Conservation (phyloP, 2,888 invertebrate genomes). For the Trachelus tabidus region DNA sequence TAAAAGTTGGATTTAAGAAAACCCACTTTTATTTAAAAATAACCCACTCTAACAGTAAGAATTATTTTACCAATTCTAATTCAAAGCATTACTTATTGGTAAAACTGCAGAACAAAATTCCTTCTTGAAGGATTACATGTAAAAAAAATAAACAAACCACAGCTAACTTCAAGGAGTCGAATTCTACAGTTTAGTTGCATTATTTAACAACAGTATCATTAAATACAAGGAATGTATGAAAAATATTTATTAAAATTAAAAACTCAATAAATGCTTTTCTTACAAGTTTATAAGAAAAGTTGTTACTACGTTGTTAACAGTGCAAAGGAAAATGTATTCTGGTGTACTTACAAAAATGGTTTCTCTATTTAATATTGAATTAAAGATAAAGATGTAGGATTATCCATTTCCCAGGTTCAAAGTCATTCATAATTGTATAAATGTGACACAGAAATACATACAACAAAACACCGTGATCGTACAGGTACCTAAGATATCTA, state of each 20-base stretch:
- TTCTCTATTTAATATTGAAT: neutral
- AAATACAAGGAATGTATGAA: neutral
- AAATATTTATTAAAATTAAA: neutral
- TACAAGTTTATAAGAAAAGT: neutral
- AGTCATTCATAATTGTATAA: neutral
- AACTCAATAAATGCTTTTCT: neutral
- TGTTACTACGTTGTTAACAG: neutral
- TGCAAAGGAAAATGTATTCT: neutral
- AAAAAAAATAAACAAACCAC: too few relatives aligned
- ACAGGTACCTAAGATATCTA: neutral
- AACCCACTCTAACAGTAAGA: neutral
- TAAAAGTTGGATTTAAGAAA: too few relatives aligned
- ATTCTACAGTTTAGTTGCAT: neutral
- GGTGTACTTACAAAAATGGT: neutral
- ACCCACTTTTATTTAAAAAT: too few relatives aligned
- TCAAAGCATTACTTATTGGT: neutral
- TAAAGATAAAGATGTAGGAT: neutral
- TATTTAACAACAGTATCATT: neutral
- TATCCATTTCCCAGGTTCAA: neutral
- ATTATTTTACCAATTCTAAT: neutral
- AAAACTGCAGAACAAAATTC: too few relatives aligned
- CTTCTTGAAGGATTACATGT: too few relatives aligned
- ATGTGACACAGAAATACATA: neutral
- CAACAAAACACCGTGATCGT: neutral
- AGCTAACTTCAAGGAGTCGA: too few relatives aligned